Evolutionary conservation across 2,888 invertebrate species (phyloP).

Genomic region (Drosophila yooni): DNA sequence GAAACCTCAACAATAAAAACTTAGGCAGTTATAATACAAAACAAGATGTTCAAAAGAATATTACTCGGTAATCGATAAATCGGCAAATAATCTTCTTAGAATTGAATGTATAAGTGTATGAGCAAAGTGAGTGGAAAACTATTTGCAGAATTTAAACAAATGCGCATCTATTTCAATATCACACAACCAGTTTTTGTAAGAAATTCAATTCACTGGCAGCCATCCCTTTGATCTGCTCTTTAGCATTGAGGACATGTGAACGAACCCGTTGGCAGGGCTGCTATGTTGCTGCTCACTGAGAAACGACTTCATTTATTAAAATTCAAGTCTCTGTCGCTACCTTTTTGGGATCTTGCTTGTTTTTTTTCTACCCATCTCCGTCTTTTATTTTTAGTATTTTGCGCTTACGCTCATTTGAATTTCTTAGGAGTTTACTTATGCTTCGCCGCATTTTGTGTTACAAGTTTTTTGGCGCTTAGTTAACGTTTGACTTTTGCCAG

Average conservation of each 20-base stretch:
- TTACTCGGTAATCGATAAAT: background rate
- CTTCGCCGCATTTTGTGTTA: constrained; percentile 71
- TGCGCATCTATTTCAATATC: background rate
- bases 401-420: constrained; percentile 76
- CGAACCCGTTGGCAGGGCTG: constrained; percentile 28
- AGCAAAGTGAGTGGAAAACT: background rate
- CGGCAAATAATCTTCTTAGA: background rate
- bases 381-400: constrained; percentile 46
- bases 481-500: constrained; percentile 76
- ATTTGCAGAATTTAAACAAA: background rate
- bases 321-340: constrained; percentile 46
- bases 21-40: too few relatives aligned
- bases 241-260: constrained; percentile 20
- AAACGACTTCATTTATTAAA: constrained; percentile 72
- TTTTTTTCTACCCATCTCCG: constrained; percentile 9
- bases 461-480: constrained; percentile 79
- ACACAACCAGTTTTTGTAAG: background rate
- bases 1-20: too few relatives aligned
- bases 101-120: background rate
- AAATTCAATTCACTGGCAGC: constrained; percentile 15
- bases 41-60: background rate
- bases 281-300: constrained; percentile 7
- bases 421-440: constrained; percentile 77
- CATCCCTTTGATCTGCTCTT: constrained; percentile 37
- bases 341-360: constrained; percentile 14